phyloP scores from a whole-genome alignment of 2,797 vertebrate species.

The Margarornis squamiger region DNA sequence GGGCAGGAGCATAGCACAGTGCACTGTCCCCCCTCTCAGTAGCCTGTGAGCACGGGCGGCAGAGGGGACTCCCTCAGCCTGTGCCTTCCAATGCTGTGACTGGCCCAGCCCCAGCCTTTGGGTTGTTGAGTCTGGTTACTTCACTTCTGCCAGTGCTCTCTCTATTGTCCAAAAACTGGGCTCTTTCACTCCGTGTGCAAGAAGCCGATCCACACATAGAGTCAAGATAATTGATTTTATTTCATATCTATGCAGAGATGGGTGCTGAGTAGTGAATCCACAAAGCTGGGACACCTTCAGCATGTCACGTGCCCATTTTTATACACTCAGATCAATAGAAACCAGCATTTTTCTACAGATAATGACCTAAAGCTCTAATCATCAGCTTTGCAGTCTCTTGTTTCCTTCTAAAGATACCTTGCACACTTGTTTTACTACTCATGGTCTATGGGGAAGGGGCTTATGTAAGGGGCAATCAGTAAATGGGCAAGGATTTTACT shows the following conservation, averaged over 20 bases:
- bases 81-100: background rate
- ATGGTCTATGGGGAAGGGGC: background rate
- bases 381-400: background rate
- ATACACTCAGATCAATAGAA: background rate
- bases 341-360: background rate
- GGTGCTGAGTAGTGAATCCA: background rate
- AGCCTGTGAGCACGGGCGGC: rapidly evolving
- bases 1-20: background rate
- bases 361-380: background rate
- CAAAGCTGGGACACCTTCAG: background rate
- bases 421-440: background rate
- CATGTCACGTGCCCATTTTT: background rate
- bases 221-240: background rate
- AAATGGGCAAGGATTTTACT: background rate
- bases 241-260: background rate
- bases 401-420: background rate
- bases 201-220: background rate
- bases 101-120: background rate
- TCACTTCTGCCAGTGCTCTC: rapidly evolving
- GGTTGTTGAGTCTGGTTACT: too few species aligned
- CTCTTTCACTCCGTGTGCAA: background rate
- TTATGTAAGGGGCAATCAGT: background rate
- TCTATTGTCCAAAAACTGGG: background rate
- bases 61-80: background rate
- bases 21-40: too few species aligned